phyloP scores from a whole-genome alignment of 1,140 invertebrate species.

The Gryllus bimaculatus region DNA sequence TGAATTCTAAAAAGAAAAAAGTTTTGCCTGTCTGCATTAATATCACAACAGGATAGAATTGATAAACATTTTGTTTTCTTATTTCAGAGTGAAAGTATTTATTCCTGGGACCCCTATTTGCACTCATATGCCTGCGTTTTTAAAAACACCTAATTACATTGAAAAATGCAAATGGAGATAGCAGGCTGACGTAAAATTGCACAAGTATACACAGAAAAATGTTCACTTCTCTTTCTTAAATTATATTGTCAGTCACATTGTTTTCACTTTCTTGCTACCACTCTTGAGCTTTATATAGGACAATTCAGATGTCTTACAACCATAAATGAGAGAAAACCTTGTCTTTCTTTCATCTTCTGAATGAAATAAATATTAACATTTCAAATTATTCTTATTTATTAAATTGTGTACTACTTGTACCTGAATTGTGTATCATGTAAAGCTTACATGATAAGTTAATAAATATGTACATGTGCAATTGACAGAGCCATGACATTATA shows the following conservation, averaged over 20 bases:
- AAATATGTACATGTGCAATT: too few species aligned
- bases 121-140: neutral
- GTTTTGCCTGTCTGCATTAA: neutral
- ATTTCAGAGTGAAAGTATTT: neutral
- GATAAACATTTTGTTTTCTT: neutral
- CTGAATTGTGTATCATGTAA: too few species aligned
- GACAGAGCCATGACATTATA: too few species aligned
- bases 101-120: neutral
- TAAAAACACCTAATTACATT: neutral
- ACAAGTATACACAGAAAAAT: conserved; percentile 1
- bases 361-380: neutral
- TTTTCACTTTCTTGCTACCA: neutral
- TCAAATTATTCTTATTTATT: neutral
- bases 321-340: neutral
- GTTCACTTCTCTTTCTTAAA: neutral
- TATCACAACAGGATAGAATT: neutral
- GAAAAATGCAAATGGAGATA: conserved; percentile 1
- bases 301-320: neutral
- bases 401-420: too few species aligned
- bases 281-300: neutral
- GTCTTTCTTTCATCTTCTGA: neutral
- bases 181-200: neutral
- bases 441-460: too few species aligned
- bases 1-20: neutral
- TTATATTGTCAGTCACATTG: neutral